phyloP scores from a whole-genome alignment of 2,797 vertebrate species.

The Clarias pachynema region DNA sequence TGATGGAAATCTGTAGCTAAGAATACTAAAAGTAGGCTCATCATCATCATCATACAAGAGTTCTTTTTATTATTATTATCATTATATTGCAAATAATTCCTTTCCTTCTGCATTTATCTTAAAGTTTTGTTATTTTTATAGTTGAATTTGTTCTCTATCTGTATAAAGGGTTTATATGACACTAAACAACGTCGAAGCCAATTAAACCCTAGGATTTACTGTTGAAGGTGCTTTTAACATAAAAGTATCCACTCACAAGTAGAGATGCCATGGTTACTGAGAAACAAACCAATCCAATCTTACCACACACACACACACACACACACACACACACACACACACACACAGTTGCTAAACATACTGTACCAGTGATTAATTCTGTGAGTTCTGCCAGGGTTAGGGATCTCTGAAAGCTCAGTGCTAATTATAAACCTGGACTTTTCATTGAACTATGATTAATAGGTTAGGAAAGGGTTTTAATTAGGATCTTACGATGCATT shows the following conservation, averaged over 20 bases:
- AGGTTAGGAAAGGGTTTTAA: not conserved
- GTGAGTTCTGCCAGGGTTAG: not conserved
- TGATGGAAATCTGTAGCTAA: not conserved
- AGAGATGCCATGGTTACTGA: conserved; percentile 30
- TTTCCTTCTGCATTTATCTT: not conserved
- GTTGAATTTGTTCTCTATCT: not conserved
- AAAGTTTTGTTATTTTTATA: not conserved
- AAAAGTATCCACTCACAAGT: conserved; percentile 26
- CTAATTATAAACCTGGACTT: not conserved
- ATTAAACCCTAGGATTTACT: not conserved
- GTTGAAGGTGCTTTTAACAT: conserved; percentile 24
- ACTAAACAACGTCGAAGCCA: not conserved
- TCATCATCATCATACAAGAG: not conserved
- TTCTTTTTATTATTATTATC: not conserved
- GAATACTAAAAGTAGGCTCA: not conserved
- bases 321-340: not conserved
- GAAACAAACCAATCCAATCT: conserved; percentile 42
- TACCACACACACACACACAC: conserved; percentile 9
- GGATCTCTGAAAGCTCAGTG: not conserved
- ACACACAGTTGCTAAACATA: conserved; percentile 24
- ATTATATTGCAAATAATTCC: not conserved
- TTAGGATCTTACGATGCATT: not conserved
- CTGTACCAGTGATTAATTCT: not conserved
- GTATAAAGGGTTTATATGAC: not conserved
- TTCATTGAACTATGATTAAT: not conserved